Evolutionary conservation across 2,797 vertebrate species (phyloP).

Genomic region (Okamejei kenojei): DNA sequence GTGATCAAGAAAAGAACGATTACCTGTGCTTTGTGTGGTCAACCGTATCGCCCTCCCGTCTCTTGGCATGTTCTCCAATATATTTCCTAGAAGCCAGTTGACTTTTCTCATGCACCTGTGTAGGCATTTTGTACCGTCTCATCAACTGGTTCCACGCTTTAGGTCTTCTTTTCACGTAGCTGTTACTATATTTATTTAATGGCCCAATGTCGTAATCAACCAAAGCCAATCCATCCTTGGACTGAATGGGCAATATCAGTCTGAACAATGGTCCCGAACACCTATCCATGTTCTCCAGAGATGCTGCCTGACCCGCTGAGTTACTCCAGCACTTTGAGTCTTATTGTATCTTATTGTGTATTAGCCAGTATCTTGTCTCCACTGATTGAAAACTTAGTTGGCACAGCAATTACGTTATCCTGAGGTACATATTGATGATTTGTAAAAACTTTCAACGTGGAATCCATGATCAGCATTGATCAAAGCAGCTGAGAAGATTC

Average conservation of each 20-base stretch:
- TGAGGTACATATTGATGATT: neutral
- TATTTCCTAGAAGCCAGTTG: neutral
- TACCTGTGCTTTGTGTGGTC: neutral
- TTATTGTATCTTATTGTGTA: too few species aligned
- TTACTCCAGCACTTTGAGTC: too few species aligned
- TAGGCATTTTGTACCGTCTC: neutral
- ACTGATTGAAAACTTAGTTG: neutral
- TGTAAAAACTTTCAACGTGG: neutral
- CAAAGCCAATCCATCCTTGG: neutral
- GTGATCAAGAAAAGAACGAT: neutral
- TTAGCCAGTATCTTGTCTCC: neutral
- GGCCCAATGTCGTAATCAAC: neutral
- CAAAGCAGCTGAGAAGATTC: neutral
- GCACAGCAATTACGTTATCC: neutral
- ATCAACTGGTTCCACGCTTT: neutral
- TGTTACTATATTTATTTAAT: neutral
- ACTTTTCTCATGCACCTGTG: neutral
- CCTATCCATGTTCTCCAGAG: too few species aligned
- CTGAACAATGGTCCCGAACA: too few species aligned
- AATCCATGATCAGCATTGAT: neutral
- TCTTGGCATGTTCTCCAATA: neutral
- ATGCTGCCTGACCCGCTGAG: too few species aligned
- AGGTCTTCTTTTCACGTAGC: neutral
- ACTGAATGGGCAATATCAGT: too few species aligned
- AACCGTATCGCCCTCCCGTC: neutral